A percentile compares a stretch with the other conserved stretches of the same genome.
These are phyloP conservation scores for Apostichopus parvimensis DNA, from an alignment of 35 echinoderm and acorn worm species.

Conservation along the genomic window DNA sequence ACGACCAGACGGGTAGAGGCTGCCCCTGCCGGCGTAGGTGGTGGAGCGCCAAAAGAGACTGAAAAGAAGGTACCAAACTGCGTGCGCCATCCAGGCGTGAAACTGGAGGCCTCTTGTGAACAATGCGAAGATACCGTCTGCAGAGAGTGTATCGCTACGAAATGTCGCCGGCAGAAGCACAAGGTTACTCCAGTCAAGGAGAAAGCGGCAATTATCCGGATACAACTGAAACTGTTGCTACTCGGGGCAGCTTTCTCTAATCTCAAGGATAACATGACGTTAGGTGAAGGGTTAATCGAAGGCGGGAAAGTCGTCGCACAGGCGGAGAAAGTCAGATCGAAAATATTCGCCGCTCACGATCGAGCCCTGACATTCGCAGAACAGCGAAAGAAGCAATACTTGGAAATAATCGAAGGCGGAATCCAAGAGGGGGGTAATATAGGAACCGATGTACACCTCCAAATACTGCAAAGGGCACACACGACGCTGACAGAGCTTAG, in stretches of 20 bases:
- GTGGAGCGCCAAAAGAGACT: not conserved
- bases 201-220: not conserved
- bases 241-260: slow-evolving; percentile 22
- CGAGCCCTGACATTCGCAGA: slow-evolving; percentile 25
- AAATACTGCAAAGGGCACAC: not conserved
- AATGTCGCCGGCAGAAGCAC: slow-evolving; percentile 20
- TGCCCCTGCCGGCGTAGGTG: not conserved
- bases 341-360: slow-evolving; percentile 22
- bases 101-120: slow-evolving; percentile 29
- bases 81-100: slow-evolving; percentile 21
- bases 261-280: slow-evolving; percentile 41
- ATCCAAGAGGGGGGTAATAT: not conserved
- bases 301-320: not conserved
- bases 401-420: slow-evolving; percentile 1
- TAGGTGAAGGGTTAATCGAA: slow-evolving; percentile 23
- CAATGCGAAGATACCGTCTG: slow-evolving; percentile 41
- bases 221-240: slow-evolving; percentile 25
- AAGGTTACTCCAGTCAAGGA: slow-evolving; percentile 22
- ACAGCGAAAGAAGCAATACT: slow-evolving; percentile 45
- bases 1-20: not conserved
- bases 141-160: slow-evolving; percentile 14
- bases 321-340: slow-evolving; percentile 22
- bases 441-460: not conserved
- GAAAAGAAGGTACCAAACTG: slow-evolving; percentile 32
- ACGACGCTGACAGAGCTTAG: not conserved